Percentiles rank a stretch among this genome's conserved stretches.
Conservation (phyloP, 2,888 invertebrate species). For the Acleris sparsana region DNA sequence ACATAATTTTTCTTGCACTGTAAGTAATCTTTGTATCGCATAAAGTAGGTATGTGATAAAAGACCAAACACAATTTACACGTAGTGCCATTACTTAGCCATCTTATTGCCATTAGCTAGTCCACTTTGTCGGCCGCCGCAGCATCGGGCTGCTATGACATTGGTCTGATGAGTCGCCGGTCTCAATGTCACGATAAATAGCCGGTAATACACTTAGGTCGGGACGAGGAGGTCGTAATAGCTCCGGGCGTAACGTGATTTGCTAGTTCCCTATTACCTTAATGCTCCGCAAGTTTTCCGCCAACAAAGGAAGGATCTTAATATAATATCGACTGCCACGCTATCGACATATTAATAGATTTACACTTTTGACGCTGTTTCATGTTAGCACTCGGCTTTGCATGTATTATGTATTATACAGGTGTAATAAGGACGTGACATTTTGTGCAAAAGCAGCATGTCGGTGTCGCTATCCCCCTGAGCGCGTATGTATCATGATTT, state of each 20-base stretch:
- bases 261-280: constrained; percentile 71
- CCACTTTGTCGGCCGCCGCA: constrained; percentile 24
- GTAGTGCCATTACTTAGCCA: not conserved
- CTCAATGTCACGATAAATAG: constrained; percentile 75
- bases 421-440: constrained; percentile 27
- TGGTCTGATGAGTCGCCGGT: constrained; percentile 58
- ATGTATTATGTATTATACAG: constrained; percentile 8
- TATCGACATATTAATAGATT: constrained; percentile 30
- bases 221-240: constrained; percentile 67
- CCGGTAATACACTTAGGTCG: constrained; percentile 70
- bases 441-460: constrained; percentile 22
- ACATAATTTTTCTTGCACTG: no score
- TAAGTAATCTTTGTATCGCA: not conserved
- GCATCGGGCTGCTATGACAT: constrained; percentile 46
- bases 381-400: not conserved
- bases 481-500: constrained; percentile 29
- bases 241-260: constrained; percentile 73
- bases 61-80: constrained; percentile 23
- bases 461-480: constrained; percentile 12
- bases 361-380: constrained; percentile 6
- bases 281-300: constrained; percentile 69
- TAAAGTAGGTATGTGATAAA: not conserved
- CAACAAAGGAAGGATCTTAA: constrained; percentile 70
- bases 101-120: constrained; percentile 19
- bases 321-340: constrained; percentile 64